Evolutionary conservation across 1,140 invertebrate genomes (phyloP).

Genomic region (Chironomus tepperi): DNA sequence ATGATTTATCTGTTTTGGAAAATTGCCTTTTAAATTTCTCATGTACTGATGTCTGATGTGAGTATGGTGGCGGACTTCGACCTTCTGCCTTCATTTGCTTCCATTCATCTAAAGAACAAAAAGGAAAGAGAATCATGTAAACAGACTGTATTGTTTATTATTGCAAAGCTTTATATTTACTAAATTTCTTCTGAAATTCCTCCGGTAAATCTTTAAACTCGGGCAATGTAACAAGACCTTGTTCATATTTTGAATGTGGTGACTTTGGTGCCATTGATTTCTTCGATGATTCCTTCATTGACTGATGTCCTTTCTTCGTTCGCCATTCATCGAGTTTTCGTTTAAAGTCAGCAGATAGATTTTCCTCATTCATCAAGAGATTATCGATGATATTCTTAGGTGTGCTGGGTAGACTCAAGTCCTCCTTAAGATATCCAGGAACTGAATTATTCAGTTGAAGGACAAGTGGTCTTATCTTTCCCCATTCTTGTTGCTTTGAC

Average conservation of each 20-base stretch:
- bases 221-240: slow-evolving; percentile 41
- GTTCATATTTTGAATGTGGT: slow-evolving; percentile 32
- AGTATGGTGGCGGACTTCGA: slow-evolving; percentile 25
- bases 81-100: slow-evolving; percentile 51
- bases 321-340: slow-evolving; percentile 80
- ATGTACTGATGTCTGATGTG: slow-evolving; percentile 40
- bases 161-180: slow-evolving; percentile 32
- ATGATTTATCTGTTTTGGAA: neutral
- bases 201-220: slow-evolving; percentile 53
- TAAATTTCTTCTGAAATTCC: slow-evolving; percentile 58
- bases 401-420: slow-evolving; percentile 33
- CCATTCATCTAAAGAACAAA: slow-evolving; percentile 53
- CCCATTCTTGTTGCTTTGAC: slow-evolving; percentile 63
- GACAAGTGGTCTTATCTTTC: slow-evolving; percentile 39
- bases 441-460: slow-evolving; percentile 32
- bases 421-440: slow-evolving; percentile 36
- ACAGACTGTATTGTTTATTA: slow-evolving; percentile 3
- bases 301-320: slow-evolving; percentile 49
- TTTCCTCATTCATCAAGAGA: slow-evolving; percentile 47
- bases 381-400: slow-evolving; percentile 27
- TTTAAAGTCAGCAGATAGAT: slow-evolving; percentile 63
- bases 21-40: slow-evolving; percentile 36
- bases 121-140: slow-evolving; percentile 23
- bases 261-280: too few relatives aligned
- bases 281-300: neutral